A percentile compares a stretch with the other conserved stretches of the same genome.
These are phyloP conservation scores for Microctenopoma stevenorrisi DNA, from an alignment of 2,797 vertebrate species.

Conservation along the genomic window DNA sequence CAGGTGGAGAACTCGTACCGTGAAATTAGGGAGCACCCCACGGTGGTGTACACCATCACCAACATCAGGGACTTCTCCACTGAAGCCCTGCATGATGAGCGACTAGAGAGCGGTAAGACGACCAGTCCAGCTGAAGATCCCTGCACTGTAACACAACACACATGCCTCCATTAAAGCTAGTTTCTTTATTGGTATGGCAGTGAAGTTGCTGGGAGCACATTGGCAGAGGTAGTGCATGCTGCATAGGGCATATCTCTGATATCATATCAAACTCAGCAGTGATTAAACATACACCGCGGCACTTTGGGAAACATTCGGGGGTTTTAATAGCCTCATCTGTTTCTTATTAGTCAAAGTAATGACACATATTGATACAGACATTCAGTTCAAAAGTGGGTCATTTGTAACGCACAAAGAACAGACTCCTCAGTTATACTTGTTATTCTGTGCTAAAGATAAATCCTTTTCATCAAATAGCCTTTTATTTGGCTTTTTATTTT, in stretches of 20 bases:
- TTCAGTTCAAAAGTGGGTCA: conserved; percentile 47
- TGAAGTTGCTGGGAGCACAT: conserved; percentile 24
- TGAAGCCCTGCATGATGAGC: conserved; percentile 82
- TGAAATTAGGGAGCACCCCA: conserved; percentile 84
- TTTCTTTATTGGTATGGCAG: conserved; percentile 31
- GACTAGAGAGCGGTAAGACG: conserved; percentile 77
- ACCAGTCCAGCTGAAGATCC: neutral
- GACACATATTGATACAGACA: conserved; percentile 44
- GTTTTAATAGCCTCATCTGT: conserved; percentile 65
- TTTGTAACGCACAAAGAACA: conserved; percentile 64
- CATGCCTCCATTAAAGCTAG: conserved; percentile 13
- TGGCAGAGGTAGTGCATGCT: conserved; percentile 32
- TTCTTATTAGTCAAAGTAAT: conserved; percentile 60
- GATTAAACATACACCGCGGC: conserved; percentile 40
- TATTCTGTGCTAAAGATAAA: conserved; percentile 51
- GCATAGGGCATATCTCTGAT: conserved; percentile 27
- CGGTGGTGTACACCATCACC: conserved; percentile 83
- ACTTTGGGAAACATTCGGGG: conserved; percentile 61
- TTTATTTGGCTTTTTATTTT: conserved; percentile 25
- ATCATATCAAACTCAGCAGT: conserved; percentile 48
- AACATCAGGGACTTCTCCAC: conserved; percentile 85
- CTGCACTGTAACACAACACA: conserved; percentile 12
- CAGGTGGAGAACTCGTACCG: conserved; percentile 89
- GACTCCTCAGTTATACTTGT: conserved; percentile 54
- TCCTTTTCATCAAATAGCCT: conserved; percentile 52